These are phyloP conservation scores for Steromphala cineraria DNA, from an alignment of 2,888 invertebrate species.

Conservation along the genomic window DNA sequence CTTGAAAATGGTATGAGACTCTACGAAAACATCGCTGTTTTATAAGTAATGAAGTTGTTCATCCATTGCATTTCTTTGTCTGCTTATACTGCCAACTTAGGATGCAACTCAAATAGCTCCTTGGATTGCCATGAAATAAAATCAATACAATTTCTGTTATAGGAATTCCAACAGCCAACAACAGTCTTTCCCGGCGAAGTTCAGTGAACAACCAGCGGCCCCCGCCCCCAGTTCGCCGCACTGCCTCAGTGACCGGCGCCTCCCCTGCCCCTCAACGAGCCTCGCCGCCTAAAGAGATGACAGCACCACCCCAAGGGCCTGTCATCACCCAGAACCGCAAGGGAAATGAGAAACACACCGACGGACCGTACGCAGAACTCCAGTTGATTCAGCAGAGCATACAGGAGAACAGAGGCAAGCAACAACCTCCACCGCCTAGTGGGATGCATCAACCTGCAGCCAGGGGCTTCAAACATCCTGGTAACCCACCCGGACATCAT, in stretches of 20 bases:
- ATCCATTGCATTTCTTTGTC: no score
- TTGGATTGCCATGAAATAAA: background rate
- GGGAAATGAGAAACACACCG: conserved; percentile 27
- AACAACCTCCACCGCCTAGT: conserved; percentile 9
- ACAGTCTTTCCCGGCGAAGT: conserved; percentile 50
- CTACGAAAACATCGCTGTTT: no score
- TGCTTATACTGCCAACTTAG: no score
- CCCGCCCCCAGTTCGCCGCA: conserved; percentile 70
- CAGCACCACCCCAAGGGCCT: conserved; percentile 21
- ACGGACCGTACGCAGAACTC: conserved; percentile 60
- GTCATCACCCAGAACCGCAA: conserved; percentile 22
- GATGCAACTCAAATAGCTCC: no score
- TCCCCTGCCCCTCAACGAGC: conserved; percentile 52
- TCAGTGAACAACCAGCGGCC: conserved; percentile 63
- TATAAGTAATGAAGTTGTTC: no score
- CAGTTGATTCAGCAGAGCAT: conserved; percentile 64
- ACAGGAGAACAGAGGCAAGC: conserved; percentile 28
- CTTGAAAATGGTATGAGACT: no score
- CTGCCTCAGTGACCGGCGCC: conserved; percentile 64
- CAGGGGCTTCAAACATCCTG: background rate
- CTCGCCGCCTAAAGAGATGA: conserved; percentile 53
- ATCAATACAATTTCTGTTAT: background rate
- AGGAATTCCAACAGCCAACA: background rate
- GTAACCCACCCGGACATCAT: no score
- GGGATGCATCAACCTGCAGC: conserved; percentile 11